Evolutionary conservation across 1,140 invertebrate genomes (phyloP).

Genomic region (Harlomillsia oculata): DNA sequence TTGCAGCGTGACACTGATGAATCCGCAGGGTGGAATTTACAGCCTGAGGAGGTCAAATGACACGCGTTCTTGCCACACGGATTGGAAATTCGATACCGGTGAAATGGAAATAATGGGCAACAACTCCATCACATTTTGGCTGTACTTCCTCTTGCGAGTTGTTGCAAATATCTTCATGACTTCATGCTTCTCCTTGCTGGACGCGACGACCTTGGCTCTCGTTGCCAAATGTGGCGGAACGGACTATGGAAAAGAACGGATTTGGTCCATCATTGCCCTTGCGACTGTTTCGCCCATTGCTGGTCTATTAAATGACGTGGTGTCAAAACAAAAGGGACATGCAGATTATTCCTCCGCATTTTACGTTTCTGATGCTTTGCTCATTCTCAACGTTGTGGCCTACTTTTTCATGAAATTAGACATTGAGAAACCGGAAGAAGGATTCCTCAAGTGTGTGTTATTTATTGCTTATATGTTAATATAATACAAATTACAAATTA

Average conservation of each 20-base stretch:
- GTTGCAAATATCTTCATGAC: constrained; percentile 62
- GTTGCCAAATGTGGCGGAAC: constrained; percentile 62
- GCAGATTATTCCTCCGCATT: constrained; percentile 69
- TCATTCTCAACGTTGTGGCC: constrained; percentile 53
- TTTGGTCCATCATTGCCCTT: constrained; percentile 68
- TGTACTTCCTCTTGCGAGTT: constrained; percentile 64
- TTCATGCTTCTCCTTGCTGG: constrained; percentile 66
- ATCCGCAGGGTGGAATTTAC: no score
- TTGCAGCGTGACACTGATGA: no score
- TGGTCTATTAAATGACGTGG: constrained; percentile 40
- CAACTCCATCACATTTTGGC: constrained; percentile 55
- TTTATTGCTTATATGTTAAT: neutral
- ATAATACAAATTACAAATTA: no score
- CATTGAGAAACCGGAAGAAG: constrained; percentile 31
- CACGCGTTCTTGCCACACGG: constrained; percentile 2
- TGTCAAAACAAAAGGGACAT: constrained; percentile 43
- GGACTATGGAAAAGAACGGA: constrained; percentile 65
- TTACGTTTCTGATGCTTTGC: constrained; percentile 59
- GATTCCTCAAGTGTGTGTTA: constrained; percentile 26
- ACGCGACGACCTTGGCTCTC: constrained; percentile 68
- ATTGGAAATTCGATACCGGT: constrained; percentile 1
- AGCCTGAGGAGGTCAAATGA: neutral
- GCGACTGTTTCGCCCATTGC: constrained; percentile 69
- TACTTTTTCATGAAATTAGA: constrained; percentile 31
- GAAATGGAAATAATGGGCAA: constrained; percentile 2